phyloP scores from a whole-genome alignment of 2,113 vertebrate species.

The Psammodynastes pulverulentus region DNA sequence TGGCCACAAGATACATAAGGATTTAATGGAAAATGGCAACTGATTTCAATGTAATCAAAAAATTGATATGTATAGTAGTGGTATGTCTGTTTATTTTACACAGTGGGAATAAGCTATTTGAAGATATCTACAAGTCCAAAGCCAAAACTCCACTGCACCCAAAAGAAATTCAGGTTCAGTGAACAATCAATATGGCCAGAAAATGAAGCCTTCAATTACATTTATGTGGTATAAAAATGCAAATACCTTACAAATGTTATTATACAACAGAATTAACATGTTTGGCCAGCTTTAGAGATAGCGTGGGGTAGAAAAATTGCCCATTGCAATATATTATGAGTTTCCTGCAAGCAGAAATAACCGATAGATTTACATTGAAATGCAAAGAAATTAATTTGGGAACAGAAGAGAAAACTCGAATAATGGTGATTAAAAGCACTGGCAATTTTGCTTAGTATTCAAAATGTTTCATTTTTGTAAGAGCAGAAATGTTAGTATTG shows the following conservation, averaged over 20 bases:
- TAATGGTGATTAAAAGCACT: slow-evolving; percentile 55
- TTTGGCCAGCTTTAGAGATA: slow-evolving; percentile 45
- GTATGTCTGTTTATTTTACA: slow-evolving; percentile 35
- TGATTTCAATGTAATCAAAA: slow-evolving; percentile 43
- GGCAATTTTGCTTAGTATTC: slow-evolving; percentile 37
- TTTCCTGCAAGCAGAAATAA: slow-evolving; percentile 42
- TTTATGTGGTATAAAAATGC: slow-evolving; percentile 30
- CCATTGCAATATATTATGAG: slow-evolving; percentile 44
- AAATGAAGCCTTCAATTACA: slow-evolving; percentile 46
- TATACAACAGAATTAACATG: slow-evolving; percentile 37
- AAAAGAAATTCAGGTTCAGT: slow-evolving; percentile 17
- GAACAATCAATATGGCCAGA: slow-evolving; percentile 38
- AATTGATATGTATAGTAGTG: slow-evolving; percentile 44
- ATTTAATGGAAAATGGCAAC: slow-evolving; percentile 29
- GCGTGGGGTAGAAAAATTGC: slow-evolving; percentile 42
- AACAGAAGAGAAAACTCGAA: slow-evolving; percentile 42
- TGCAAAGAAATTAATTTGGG: slow-evolving; percentile 52
- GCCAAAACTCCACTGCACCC: slow-evolving; percentile 35
- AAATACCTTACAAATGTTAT: slow-evolving; percentile 14
- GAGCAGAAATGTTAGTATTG: slow-evolving; percentile 12
- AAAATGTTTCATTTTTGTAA: slow-evolving; percentile 16
- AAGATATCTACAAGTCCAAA: slow-evolving; percentile 24
- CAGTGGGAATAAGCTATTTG: slow-evolving; percentile 28
- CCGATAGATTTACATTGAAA: slow-evolving; percentile 53
- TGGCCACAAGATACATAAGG: slow-evolving; percentile 32